Evolutionary conservation across 2,113 vertebrate genomes (phyloP), one percentile per base, ranked within the genome.

Genomic region (Pogonocichla stellata): DNA sequence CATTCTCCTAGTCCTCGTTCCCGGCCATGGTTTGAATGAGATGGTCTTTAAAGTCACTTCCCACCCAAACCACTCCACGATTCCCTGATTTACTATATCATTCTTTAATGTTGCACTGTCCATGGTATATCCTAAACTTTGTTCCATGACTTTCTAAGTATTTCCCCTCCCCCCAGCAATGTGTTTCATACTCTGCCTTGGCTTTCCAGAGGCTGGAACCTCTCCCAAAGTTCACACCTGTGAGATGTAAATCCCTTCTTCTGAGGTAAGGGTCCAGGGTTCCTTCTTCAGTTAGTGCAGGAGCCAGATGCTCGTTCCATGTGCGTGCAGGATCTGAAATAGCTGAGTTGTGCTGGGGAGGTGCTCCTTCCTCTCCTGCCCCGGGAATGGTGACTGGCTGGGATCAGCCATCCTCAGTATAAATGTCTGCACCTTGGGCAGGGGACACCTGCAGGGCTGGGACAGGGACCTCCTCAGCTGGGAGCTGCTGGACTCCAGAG

Each of bases 91-190:
- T 51, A 22, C 9, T 40, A 0, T 28, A 20, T 26, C 14, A 6
- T 9, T 61, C 36, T 40, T 61, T 19, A 36, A 9, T 8, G 5
- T 40, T 47, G 5, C 23, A 3, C 23, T 71, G 20, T 14, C n/a
- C 3, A 0, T 65, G n/a, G 22, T 43, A 8, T 9, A 53, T 7
- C 19, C 38, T 33, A 10, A n/a, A 19, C 79, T 73, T 66, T 64
- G 29, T 80, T 33, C 58, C 8, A 2, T 20, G 12, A 9, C 43
- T 64, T 78, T 38, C 53, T 56, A 6, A 78, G 45, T 31, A 11
- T 25, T 43, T 14, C 4, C 2, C 10, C 13, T 28, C 1, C 10
- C 6, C 23, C 6, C 5, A 15, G 0, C 8, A 2, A 16, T 25
- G 48, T 47, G 12, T 82, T 85, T n/a, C 51, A 62, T 85, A 8